phyloP scores from a whole-genome alignment of 2,888 invertebrate genomes.

The Synergus japonicus region DNA sequence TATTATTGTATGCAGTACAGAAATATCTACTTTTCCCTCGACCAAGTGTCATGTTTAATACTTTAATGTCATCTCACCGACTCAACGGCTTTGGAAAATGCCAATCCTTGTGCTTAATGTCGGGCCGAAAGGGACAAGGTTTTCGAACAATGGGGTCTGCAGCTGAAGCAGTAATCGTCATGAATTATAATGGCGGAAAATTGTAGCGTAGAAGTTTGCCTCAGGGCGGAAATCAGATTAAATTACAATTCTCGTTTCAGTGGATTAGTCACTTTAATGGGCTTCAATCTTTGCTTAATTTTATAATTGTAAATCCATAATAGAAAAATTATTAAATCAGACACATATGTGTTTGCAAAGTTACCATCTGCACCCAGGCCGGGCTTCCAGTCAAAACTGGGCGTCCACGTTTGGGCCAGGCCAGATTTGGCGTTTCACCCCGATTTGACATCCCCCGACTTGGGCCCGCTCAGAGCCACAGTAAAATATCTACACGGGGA shows the following conservation, averaged over 20 bases:
- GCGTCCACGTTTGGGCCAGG: too few species aligned
- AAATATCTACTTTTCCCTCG: neutral
- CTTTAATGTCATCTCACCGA: neutral
- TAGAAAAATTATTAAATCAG: too few species aligned
- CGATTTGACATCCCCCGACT: too few species aligned
- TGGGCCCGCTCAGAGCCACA: too few species aligned
- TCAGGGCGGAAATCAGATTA: neutral
- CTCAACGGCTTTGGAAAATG: neutral
- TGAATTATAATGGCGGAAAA: neutral
- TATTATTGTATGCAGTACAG: neutral
- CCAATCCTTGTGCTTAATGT: neutral
- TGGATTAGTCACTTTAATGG: neutral
- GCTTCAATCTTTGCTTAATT: neutral
- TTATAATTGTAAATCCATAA: neutral
- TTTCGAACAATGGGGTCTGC: conserved; percentile 14
- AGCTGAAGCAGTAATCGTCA: conserved; percentile 14
- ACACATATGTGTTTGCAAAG: too few species aligned
- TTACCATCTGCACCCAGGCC: too few species aligned
- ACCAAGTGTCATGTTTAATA: neutral
- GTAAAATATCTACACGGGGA: too few species aligned
- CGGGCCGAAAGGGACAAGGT: conserved; percentile 2
- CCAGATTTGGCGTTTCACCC: too few species aligned
- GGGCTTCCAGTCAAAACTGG: too few species aligned
- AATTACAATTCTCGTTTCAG: neutral
- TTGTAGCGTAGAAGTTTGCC: conserved; percentile 27